A percentile compares a stretch with the other conserved stretches of the same genome.
Conservation (phyloP, 2,888 invertebrate genomes). For the Cheilosia vulpina region DNA sequence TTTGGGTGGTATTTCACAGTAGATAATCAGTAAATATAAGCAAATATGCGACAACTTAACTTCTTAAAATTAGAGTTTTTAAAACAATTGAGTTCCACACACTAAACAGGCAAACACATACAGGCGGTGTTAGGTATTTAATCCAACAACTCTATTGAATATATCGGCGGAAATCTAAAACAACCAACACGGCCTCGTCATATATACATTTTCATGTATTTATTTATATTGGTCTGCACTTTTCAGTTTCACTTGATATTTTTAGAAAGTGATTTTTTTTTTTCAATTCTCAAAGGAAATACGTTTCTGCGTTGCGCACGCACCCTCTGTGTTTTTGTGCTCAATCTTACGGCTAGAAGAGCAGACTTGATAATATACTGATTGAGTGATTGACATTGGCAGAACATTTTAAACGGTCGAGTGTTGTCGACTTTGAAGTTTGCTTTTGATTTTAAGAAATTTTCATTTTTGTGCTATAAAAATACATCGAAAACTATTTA, state of each 20-base stretch:
- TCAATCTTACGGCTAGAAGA: not conserved
- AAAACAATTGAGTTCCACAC: constrained; percentile 3
- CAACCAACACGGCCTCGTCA: constrained; percentile 5
- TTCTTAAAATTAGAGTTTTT: not conserved
- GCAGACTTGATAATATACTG: no score
- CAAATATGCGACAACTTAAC: not conserved
- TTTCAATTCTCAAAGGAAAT: not conserved
- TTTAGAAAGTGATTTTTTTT: constrained; percentile 43
- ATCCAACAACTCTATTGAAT: constrained; percentile 18
- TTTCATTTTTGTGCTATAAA: no score
- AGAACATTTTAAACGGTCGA: not conserved
- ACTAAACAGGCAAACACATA: not conserved
- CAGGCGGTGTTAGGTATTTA: constrained; percentile 15
- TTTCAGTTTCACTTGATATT: constrained; percentile 48
- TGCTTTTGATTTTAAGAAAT: no score
- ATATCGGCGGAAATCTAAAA: constrained; percentile 12
- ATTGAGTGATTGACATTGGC: no score
- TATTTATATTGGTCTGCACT: constrained; percentile 63
- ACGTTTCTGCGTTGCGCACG: not conserved
- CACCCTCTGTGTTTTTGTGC: not conserved
- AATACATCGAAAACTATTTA: no score
- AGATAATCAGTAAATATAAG: constrained; percentile 13
- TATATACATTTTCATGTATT: constrained; percentile 33
- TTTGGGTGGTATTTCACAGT: not conserved
- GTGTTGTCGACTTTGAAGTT: no score